Percentiles rank a stretch among this genome's conserved stretches.
Evolutionary conservation across 2,797 vertebrate genomes (phyloP).

Genomic region (Premnoplex brunnescens): DNA sequence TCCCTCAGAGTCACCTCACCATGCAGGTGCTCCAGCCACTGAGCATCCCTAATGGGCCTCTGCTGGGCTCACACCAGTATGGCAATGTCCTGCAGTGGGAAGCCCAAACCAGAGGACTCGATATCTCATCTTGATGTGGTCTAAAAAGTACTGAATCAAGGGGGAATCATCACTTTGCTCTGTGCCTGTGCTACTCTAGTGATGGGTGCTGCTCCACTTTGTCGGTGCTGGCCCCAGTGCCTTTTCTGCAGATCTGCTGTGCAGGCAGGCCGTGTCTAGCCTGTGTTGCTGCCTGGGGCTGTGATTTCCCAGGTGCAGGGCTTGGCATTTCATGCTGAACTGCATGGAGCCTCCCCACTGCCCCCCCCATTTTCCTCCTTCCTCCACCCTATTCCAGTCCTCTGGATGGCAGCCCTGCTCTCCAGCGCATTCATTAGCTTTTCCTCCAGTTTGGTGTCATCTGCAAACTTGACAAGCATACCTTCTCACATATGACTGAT

Average conservation of each 20-base stretch:
- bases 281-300: not conserved
- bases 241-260: not conserved
- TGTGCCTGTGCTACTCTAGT: accelerated
- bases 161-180: not conserved
- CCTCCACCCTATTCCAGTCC: not conserved
- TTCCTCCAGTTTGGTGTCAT: not conserved
- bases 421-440: not conserved
- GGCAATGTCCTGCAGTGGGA: not conserved
- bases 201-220: not conserved
- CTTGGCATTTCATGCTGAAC: not conserved
- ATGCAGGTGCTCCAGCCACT: not conserved
- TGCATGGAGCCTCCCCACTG: too few relatives aligned
- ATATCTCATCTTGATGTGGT: not conserved
- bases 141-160: not conserved
- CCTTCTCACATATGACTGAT: not conserved
- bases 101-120: not conserved
- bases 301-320: not conserved
- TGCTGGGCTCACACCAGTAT: not conserved
- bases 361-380: not conserved
- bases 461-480: not conserved
- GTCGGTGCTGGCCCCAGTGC: not conserved
- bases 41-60: not conserved
- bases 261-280: not conserved
- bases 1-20: accelerated
- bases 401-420: not conserved